phyloP scores from a whole-genome alignment of 2,797 vertebrate species.

The Philypnodon macrostomus region DNA sequence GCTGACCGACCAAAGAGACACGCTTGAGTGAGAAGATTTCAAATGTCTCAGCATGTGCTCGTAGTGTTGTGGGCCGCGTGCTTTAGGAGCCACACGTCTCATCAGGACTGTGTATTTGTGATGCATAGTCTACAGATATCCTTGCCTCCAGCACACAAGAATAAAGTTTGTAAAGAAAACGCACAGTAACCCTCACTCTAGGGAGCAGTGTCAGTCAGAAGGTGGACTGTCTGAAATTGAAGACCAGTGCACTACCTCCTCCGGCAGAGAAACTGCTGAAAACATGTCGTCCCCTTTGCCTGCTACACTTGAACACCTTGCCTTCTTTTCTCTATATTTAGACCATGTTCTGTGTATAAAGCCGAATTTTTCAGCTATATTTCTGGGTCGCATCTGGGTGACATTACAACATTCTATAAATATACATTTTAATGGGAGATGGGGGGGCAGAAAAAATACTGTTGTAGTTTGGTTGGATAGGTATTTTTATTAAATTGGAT shows the following conservation, averaged over 20 bases:
- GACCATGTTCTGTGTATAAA: slow-evolving; percentile 8
- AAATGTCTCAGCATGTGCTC: slow-evolving; percentile 23
- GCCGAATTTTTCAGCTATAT: slow-evolving; percentile 6
- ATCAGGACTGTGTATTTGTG: neutral
- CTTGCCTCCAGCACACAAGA: slow-evolving; percentile 13
- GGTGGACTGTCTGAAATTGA: slow-evolving; percentile 6
- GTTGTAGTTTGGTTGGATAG: too few species aligned
- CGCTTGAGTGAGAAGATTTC: slow-evolving; percentile 26
- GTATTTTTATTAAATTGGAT: too few species aligned
- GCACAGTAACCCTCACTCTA: neutral
- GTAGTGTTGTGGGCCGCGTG: slow-evolving; percentile 24
- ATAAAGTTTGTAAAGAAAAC: slow-evolving; percentile 1
- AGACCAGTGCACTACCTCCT: slow-evolving; percentile 1
- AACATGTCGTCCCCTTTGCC: slow-evolving; percentile 8
- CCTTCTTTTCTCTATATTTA: slow-evolving; percentile 8
- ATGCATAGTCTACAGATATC: slow-evolving; percentile 13
- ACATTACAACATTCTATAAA: too few species aligned
- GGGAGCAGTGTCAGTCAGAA: slow-evolving; percentile 6
- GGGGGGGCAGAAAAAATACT: slow-evolving; percentile 5
- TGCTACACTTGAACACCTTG: neutral
- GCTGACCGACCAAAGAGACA: slow-evolving; percentile 34
- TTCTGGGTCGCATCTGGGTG: too few species aligned
- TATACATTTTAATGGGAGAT: too few species aligned
- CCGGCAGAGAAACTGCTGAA: slow-evolving; percentile 9
- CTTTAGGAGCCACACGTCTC: slow-evolving; percentile 29